Conservation (phyloP, 2,888 invertebrate species). For the Nemapogon koenigi region DNA sequence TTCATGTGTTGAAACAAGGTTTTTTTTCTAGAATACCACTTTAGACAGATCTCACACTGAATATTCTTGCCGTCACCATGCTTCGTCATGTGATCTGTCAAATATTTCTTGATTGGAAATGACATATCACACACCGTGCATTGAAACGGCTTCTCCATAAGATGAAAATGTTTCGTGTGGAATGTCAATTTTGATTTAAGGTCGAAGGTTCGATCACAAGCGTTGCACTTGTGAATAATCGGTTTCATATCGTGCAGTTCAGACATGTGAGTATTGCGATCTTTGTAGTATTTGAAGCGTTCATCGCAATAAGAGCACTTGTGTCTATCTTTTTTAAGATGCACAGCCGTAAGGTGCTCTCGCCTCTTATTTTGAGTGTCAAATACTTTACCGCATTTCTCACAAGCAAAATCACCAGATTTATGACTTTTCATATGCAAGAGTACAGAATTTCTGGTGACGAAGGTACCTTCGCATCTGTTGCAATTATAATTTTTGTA, state of each 20-base stretch:
- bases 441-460: too few relatives aligned
- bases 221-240: slow-evolving; percentile 40
- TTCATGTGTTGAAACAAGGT: slow-evolving; percentile 19
- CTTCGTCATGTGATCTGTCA: slow-evolving; percentile 4
- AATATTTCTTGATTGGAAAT: slow-evolving; percentile 1
- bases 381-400: slow-evolving; percentile 44
- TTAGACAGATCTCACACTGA: slow-evolving; percentile 25
- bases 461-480: slow-evolving; percentile 29
- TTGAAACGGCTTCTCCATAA: slow-evolving; percentile 15
- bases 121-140: slow-evolving; percentile 3
- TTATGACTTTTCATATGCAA: too few relatives aligned
- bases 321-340: slow-evolving; percentile 27
- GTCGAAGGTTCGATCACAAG: slow-evolving; percentile 50
- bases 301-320: slow-evolving; percentile 37
- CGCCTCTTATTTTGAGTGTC: slow-evolving; percentile 40
- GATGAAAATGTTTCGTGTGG: slow-evolving; percentile 37
- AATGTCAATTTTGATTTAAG: slow-evolving; percentile 51
- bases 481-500: slow-evolving; percentile 31
- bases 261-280: slow-evolving; percentile 40
- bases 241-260: slow-evolving; percentile 39
- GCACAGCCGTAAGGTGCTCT: slow-evolving; percentile 43
- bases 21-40: slow-evolving; percentile 12
- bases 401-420: slow-evolving; percentile 35
- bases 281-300: slow-evolving; percentile 40
- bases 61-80: slow-evolving; percentile 18